A percentile compares a stretch with the other conserved stretches of the same genome.
Conservation (phyloP, 1,140 invertebrate species). For the Diachasmimorpha longicaudata region DNA sequence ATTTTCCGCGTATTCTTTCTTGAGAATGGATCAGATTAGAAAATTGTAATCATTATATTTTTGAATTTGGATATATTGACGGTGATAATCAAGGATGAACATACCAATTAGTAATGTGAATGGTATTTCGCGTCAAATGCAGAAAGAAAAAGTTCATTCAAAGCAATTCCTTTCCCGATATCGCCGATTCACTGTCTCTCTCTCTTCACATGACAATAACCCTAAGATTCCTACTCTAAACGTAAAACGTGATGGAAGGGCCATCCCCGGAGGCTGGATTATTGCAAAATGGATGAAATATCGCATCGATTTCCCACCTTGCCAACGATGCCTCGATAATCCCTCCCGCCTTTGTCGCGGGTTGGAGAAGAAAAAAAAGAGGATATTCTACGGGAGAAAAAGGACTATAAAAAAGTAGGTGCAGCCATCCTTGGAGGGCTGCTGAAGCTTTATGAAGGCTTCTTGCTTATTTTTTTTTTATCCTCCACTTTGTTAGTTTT, state of each 20-base stretch:
- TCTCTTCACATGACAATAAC: not conserved
- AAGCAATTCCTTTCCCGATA: not conserved
- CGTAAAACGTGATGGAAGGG: not conserved
- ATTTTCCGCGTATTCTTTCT: too few species aligned
- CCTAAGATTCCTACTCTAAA: not conserved
- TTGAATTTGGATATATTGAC: too few species aligned
- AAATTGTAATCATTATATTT: too few species aligned
- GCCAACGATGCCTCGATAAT: conserved; percentile 25
- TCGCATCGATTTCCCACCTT: conserved; percentile 54
- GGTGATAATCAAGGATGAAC: too few species aligned
- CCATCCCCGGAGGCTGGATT: conserved; percentile 15
- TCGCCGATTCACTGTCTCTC: not conserved
- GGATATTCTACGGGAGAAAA: not conserved
- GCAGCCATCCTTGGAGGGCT: not conserved
- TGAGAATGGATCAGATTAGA: too few species aligned
- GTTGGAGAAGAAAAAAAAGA: conserved; percentile 35
- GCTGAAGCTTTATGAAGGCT: not conserved
- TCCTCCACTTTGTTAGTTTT: not conserved
- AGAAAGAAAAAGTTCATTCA: not conserved
- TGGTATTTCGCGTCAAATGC: not conserved
- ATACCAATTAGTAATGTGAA: too few species aligned
- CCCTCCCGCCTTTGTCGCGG: conserved; percentile 17
- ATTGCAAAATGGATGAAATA: conserved; percentile 49
- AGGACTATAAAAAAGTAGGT: not conserved
- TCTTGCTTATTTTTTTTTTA: not conserved